Percentiles rank a stretch among this genome's conserved stretches.
Evolutionary conservation across 2,888 invertebrate species (phyloP).

Genomic region (Melieria crassipennis): DNA sequence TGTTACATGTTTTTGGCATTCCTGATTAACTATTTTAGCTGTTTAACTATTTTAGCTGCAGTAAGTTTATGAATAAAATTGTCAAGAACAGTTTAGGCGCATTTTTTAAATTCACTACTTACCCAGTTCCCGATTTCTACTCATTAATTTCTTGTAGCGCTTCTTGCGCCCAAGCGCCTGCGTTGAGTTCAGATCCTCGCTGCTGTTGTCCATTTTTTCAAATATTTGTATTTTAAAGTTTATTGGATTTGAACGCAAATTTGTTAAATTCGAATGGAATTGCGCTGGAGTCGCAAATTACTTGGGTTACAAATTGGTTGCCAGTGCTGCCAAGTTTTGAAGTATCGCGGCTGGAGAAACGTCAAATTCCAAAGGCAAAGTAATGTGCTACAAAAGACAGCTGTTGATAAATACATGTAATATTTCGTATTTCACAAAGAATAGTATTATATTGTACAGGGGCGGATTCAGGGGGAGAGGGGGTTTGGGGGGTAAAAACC

Average conservation of each 20-base stretch:
- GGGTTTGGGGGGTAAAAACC: too few relatives aligned
- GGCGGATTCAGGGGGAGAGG: too few relatives aligned
- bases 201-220: slow-evolving; percentile 16
- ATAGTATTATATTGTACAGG: too few relatives aligned
- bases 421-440: too few relatives aligned
- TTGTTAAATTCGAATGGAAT: slow-evolving; percentile 1
- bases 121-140: slow-evolving; percentile 43
- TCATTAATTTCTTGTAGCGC: slow-evolving; percentile 44
- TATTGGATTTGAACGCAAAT: neutral
- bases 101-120: neutral
- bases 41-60: slow-evolving; percentile 36
- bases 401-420: neutral
- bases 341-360: neutral
- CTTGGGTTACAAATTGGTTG: neutral
- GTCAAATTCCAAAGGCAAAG: neutral
- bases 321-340: slow-evolving; percentile 9
- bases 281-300: neutral
- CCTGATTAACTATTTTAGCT: slow-evolving; percentile 33
- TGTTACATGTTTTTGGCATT: too few relatives aligned
- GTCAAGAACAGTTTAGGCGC: neutral
- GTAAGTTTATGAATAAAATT: neutral
- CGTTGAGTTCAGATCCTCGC: slow-evolving; percentile 23
- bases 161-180: slow-evolving; percentile 42
- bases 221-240: neutral
- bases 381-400: neutral